Base-by-base conservation (phyloP, 2,888 invertebrate genomes). In the Lepidonotus clava region DNA sequence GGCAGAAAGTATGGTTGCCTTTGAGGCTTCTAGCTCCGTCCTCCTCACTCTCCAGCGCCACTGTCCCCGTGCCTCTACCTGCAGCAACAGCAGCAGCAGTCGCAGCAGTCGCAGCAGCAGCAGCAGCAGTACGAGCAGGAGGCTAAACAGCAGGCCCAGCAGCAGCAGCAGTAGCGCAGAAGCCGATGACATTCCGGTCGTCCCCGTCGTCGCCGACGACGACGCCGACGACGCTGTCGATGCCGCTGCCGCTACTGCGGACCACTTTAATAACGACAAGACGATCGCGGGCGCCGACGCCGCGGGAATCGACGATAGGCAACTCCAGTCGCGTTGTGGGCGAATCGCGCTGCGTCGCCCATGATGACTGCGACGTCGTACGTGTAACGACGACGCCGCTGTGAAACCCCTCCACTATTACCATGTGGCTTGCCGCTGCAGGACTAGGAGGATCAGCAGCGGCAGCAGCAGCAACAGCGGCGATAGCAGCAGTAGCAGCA, bases 391-490 rank as follows among this genome's bases (percentile, higher is more conserved):
- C 61, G 61, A 61, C 61, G 61, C 46, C 6, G 18, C 46, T 6
- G 46, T 46, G 46, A 18, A 46, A 8, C 46, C 18, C 46, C 46
- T 46, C 46, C 46, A 14, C 71, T 14, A 71, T 24, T 71, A 71
- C 71, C 71, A 71, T 71, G 71, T 71, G 71, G 71, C 71, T 38
- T 34, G n/a, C 71, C 14, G 71, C 38, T 14, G 36, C 36, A 21
- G 38, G 36, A 1, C 38, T 34, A 38, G 38, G 21, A 18, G 38
- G 24, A 71, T 71, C 71, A 8, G 34, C 71, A 71, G 34, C 24
- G 38, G 2, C n/a, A n/a, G n/a, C n/a, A n/a, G n/a, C n/a, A n/a
- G n/a, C n/a, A n/a, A n/a, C n/a, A n/a, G n/a, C n/a, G n/a, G n/a
- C n/a, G n/a, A 18, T 34, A 71, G 71, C 11, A 38, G 71, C 18